These are phyloP conservation scores for Drosophila tanythrix DNA, from an alignment of 2,888 invertebrate genomes.

Conservation along the genomic window DNA sequence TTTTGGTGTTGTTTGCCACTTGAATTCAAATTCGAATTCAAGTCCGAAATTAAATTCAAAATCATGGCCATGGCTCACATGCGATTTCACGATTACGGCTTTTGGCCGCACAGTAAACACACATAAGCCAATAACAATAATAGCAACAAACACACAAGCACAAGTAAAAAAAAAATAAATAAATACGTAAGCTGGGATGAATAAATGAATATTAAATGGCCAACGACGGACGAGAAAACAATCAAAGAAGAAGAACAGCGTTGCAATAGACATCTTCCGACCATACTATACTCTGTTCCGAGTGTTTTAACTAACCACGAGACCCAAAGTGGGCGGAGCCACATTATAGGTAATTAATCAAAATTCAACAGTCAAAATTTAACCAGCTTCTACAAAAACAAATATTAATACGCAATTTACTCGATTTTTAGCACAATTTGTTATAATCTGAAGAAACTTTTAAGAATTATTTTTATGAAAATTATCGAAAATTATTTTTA, in stretches of 20 bases:
- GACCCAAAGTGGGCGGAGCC: background rate
- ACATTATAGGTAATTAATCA: background rate
- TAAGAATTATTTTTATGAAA: background rate
- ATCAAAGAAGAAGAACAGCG: slow-evolving; percentile 25
- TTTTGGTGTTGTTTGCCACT: slow-evolving; percentile 46
- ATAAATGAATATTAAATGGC: slow-evolving; percentile 80
- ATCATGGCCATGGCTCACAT: slow-evolving; percentile 79
- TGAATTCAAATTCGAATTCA: slow-evolving; percentile 60
- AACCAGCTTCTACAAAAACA: background rate
- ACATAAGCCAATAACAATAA: slow-evolving; percentile 40
- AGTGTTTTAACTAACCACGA: background rate
- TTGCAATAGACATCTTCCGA: background rate
- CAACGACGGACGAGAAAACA: slow-evolving; percentile 35
- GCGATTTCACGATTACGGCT: slow-evolving; percentile 74
- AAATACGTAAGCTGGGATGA: slow-evolving; percentile 75
- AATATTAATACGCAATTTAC: background rate
- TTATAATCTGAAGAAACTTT: background rate
- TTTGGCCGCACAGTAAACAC: slow-evolving; percentile 43
- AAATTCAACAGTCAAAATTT: background rate
- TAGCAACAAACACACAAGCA: slow-evolving; percentile 25
- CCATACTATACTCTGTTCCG: slow-evolving; percentile 15
- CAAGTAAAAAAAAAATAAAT: slow-evolving; percentile 39
- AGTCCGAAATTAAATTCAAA: slow-evolving; percentile 66
- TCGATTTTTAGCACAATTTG: background rate
- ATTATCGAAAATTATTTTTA: background rate